phyloP scores from a whole-genome alignment of 2,888 invertebrate genomes.

The Drosophila flavopinicola region DNA sequence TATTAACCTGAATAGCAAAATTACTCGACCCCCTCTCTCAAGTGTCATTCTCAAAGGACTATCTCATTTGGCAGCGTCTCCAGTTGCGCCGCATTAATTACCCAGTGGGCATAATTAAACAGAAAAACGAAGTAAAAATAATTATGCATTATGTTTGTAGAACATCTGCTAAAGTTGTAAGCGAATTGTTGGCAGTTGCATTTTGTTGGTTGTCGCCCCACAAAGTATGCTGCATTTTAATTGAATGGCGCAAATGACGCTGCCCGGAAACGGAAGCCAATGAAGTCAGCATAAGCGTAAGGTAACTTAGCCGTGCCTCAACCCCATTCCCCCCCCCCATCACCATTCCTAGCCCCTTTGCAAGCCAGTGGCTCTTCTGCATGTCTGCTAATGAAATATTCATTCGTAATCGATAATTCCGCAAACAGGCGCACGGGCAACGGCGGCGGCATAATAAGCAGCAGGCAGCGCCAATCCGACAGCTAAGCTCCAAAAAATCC shows the following conservation, averaged over 20 bases:
- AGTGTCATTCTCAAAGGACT: too few species aligned
- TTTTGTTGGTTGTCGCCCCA: neutral
- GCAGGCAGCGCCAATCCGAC: slow-evolving; percentile 46
- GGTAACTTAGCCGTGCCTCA: slow-evolving; percentile 24
- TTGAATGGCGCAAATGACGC: slow-evolving; percentile 56
- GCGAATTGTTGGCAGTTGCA: slow-evolving; percentile 34
- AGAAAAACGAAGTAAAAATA: slow-evolving; percentile 8
- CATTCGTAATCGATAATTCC: slow-evolving; percentile 79
- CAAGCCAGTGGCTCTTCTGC: slow-evolving; percentile 19
- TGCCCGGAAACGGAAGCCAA: slow-evolving; percentile 54
- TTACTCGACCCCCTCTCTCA: too few species aligned
- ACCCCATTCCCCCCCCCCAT: neutral
- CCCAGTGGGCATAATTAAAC: slow-evolving; percentile 57
- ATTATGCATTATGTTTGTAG: slow-evolving; percentile 47
- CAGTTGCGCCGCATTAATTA: slow-evolving; percentile 57
- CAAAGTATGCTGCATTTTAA: slow-evolving; percentile 67
- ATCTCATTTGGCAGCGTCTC: slow-evolving; percentile 29
- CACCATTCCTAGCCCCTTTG: slow-evolving; percentile 3
- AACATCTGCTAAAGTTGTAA: slow-evolving; percentile 16
- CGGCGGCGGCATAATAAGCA: slow-evolving; percentile 72
- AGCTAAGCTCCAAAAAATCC: slow-evolving; percentile 16
- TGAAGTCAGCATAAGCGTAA: slow-evolving; percentile 47
- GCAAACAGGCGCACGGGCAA: slow-evolving; percentile 55
- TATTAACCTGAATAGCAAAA: slow-evolving; percentile 27
- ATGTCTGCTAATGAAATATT: slow-evolving; percentile 73